Percentiles rank a stretch among this genome's conserved stretches.
These are phyloP conservation scores for Eumerus sabulonum DNA, from an alignment of 2,888 invertebrate species.

Conservation along the genomic window DNA sequence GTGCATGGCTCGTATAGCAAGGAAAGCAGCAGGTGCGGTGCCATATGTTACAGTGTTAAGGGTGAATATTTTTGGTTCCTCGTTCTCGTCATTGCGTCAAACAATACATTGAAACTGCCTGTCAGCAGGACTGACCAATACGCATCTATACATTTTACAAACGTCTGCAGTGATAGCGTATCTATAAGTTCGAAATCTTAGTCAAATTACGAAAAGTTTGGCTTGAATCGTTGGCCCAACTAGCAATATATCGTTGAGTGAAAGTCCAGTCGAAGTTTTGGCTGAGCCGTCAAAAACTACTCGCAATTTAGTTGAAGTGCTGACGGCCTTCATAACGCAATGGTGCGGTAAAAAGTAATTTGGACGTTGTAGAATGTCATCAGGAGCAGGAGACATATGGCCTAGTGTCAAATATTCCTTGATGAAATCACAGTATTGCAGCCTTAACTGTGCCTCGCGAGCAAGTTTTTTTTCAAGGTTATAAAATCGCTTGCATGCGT, in stretches of 20 bases:
- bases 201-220: neutral
- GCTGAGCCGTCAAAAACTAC: neutral
- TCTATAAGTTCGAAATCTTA: slow-evolving; percentile 1
- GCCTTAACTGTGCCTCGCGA: too few species aligned
- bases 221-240: slow-evolving; percentile 1
- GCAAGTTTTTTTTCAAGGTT: neutral
- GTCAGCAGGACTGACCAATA: neutral
- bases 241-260: neutral
- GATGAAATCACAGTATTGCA: too few species aligned
- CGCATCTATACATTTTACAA: slow-evolving; percentile 1
- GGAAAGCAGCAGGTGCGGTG: neutral
- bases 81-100: neutral
- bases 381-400: too few species aligned
- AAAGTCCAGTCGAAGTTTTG: slow-evolving; percentile 5
- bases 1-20: slow-evolving; percentile 1
- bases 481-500: neutral
- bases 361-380: too few species aligned
- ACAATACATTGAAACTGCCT: neutral
- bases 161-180: neutral
- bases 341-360: neutral
- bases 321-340: neutral
- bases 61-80: too few species aligned
- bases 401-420: too few species aligned
- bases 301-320: neutral
- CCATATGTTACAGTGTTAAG: slow-evolving; percentile 8